phyloP scores from a whole-genome alignment of 2,888 invertebrate genomes.

The Lasius fuliginosus region DNA sequence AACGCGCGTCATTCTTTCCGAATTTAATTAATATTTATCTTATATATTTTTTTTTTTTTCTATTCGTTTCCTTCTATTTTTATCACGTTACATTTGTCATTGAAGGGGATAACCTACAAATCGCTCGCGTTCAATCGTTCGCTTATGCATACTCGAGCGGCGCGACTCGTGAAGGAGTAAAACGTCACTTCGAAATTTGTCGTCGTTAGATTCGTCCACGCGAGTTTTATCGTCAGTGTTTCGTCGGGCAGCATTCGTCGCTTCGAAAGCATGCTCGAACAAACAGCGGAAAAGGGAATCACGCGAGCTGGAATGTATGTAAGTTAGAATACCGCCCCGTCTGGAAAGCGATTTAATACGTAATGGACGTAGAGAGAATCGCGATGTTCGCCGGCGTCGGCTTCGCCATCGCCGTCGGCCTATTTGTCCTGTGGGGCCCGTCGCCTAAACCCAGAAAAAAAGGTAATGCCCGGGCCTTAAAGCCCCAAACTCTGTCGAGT shows the following conservation, averaged over 20 bases:
- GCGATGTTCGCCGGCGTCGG: constrained; percentile 92
- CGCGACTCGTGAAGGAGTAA: background rate
- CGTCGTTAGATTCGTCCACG: background rate
- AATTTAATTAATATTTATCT: background rate
- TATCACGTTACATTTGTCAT: background rate
- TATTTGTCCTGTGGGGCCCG: constrained; percentile 94
- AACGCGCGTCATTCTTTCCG: background rate
- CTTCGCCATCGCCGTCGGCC: constrained; percentile 93
- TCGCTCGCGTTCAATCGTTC: constrained; percentile 1
- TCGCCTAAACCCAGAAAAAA: constrained; percentile 88
- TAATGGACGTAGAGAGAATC: constrained; percentile 92
- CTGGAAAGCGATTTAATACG: background rate
- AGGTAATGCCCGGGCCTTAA: constrained; percentile 73
- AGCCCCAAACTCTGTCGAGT: background rate
- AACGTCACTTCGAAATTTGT: background rate
- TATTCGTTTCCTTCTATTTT: background rate
- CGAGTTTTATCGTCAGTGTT: background rate
- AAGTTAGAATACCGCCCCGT: background rate
- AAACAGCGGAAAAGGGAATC: background rate
- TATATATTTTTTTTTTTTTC: background rate
- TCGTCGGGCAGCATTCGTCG: background rate
- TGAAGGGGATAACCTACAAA: background rate
- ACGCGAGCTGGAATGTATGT: constrained; percentile 3
- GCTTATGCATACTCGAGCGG: background rate
- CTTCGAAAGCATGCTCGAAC: constrained; percentile 8